A percentile compares a stretch with the other conserved stretches of the same genome.
These are phyloP conservation scores for Tipula vernalis DNA, from an alignment of 2,888 invertebrate genomes.

Conservation along the genomic window DNA sequence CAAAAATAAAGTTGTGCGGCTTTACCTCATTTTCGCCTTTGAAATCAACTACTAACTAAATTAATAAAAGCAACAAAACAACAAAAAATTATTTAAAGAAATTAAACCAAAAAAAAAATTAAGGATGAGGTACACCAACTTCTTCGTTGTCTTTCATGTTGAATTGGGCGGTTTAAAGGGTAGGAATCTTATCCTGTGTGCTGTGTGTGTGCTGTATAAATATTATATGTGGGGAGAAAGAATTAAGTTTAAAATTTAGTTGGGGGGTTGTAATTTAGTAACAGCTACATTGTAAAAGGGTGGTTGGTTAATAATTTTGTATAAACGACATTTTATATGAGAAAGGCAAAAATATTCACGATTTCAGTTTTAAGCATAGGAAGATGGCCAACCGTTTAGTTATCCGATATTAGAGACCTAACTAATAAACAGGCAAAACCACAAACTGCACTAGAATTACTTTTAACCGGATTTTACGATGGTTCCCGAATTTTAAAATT, in stretches of 20 bases:
- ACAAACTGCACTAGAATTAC: too few species aligned
- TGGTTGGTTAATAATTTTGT: neutral
- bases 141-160: neutral
- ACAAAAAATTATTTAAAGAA: neutral
- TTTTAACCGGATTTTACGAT: too few species aligned
- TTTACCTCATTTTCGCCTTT: slow-evolving; percentile 4
- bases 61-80: neutral
- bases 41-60: neutral
- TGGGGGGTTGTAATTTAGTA: neutral
- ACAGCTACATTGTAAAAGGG: neutral
- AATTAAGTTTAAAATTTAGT: neutral
- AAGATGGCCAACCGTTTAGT: too few species aligned
- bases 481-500: too few species aligned
- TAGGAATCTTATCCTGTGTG: neutral
- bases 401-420: too few species aligned
- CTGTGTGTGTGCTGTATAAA: neutral
- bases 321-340: too few species aligned
- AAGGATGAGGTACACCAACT: neutral
- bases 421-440: too few species aligned
- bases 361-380: too few species aligned
- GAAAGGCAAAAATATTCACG: too few species aligned
- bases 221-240: neutral
- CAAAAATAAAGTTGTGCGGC: neutral
- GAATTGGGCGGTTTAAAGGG: neutral
- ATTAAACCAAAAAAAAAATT: neutral